Conservation (phyloP, 2,797 vertebrate species). For the Pelobates cultripes region DNA sequence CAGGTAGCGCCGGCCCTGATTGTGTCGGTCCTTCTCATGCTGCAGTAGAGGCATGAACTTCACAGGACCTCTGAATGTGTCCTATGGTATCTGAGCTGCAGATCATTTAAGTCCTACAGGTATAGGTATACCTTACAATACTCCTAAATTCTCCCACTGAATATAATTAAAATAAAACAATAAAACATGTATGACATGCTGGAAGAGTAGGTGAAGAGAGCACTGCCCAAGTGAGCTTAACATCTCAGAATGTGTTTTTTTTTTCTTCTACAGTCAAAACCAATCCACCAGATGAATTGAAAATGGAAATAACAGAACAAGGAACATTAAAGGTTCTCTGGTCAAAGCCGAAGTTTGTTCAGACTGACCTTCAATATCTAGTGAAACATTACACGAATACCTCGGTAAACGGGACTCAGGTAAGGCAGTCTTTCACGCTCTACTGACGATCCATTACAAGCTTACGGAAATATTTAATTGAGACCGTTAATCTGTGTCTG, state of each 20-base stretch:
- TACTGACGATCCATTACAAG: background rate
- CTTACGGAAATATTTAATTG: conserved; percentile 5
- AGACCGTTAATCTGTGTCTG: background rate
- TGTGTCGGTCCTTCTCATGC: no score
- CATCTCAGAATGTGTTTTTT: background rate
- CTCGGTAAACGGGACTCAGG: conserved; percentile 61
- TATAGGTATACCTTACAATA: no score
- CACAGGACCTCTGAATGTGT: no score
- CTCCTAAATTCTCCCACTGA: no score
- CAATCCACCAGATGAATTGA: conserved; percentile 77
- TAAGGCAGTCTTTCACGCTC: conserved; percentile 51
- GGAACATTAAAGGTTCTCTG: conserved; percentile 80
- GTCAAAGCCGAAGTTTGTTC: conserved; percentile 62
- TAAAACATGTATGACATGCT: no score
- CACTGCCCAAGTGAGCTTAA: no score
- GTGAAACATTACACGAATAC: conserved; percentile 75
- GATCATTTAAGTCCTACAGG: no score
- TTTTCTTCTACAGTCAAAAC: conserved; percentile 75
- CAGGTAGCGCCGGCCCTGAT: no score
- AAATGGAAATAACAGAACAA: conserved; percentile 75
- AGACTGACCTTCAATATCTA: conserved; percentile 74
- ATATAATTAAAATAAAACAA: no score
- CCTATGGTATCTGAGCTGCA: no score
- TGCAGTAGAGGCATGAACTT: no score
- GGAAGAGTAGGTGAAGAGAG: no score